Conservation (phyloP, 2,888 invertebrate species). For the Encarsia formosa region DNA sequence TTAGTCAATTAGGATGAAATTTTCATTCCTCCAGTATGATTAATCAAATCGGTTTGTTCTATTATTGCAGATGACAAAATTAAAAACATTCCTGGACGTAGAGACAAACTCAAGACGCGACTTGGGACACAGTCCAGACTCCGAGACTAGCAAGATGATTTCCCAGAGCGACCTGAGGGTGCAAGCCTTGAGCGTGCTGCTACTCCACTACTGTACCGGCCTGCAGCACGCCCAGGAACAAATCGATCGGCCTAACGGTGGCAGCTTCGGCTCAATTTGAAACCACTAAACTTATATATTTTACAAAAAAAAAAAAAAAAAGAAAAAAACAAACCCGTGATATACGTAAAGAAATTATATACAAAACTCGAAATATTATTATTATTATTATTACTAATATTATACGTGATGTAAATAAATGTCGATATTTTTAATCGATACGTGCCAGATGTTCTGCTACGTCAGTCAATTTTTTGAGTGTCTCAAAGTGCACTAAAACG, state of each 20-base stretch:
- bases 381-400: neutral
- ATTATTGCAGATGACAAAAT: slow-evolving; percentile 63
- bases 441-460: neutral
- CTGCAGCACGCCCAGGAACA: slow-evolving; percentile 73
- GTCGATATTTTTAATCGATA: neutral
- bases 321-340: neutral
- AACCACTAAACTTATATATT: neutral
- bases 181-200: slow-evolving; percentile 85
- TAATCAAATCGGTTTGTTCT: too few relatives aligned
- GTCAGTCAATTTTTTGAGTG: slow-evolving; percentile 5
- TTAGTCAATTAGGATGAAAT: too few relatives aligned
- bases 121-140: slow-evolving; percentile 41
- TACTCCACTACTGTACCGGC: slow-evolving; percentile 93
- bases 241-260: slow-evolving; percentile 34
- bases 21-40: too few relatives aligned
- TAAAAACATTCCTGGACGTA: slow-evolving; percentile 71
- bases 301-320: neutral
- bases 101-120: slow-evolving; percentile 59
- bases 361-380: too few relatives aligned
- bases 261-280: neutral
- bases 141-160: slow-evolving; percentile 42
- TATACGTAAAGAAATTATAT: too few relatives aligned
- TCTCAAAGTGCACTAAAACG: too few relatives aligned
- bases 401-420: neutral
- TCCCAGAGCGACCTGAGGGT: slow-evolving; percentile 77